Evolutionary conservation across 1,140 invertebrate species (phyloP), one percentile per base, ranked within the genome.

Genomic region (Drosophila lowei): DNA sequence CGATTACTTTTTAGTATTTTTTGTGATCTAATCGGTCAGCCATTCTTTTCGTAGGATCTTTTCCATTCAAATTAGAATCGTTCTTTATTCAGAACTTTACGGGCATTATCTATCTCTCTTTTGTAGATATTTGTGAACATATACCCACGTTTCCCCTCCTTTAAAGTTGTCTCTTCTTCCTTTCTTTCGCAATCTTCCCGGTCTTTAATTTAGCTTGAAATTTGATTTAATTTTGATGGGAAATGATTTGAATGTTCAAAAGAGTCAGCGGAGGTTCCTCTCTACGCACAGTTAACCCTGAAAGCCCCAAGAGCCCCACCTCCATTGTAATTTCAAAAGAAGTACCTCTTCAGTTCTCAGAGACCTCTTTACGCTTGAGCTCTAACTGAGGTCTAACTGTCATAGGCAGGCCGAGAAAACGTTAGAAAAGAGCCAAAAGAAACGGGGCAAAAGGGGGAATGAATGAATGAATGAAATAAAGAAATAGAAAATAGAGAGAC

Each of bases 311-410:
- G 28, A 28, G 28, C 54, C 34, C 30, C 30, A 30, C 30, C 30
- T 3, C 8, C 30, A 9, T 3, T 2, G 30, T 30, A 30, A 30
- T 30, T 30, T 30, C 30, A 30, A 30, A 30, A 30, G 30, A 30
- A 30, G 30, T 9, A 30, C 2, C 15, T 67, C 49, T 67, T 67
- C 34, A 56, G 21, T 41, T 55, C 25, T 30, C n/a, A 64, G 62
- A 38, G 34, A 38, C 11, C 44, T 65, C 47, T 30, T 6, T 42
- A 34, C 52, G 23, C 52, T 67, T 48, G 43, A 49, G 25, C 52
- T 48, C 63, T 68, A 70, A 70, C 63, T 70, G 63, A 49, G 25
- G 64, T 48, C 63, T 68, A 70, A 70, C 63, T 70, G 63, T 70
- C 66, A 30, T 43, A 38, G 30, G 28, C 34, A 47, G 21, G 48